Evolutionary conservation across 2,797 vertebrate genomes (phyloP).

Genomic region (Aphelocoma californica): DNA sequence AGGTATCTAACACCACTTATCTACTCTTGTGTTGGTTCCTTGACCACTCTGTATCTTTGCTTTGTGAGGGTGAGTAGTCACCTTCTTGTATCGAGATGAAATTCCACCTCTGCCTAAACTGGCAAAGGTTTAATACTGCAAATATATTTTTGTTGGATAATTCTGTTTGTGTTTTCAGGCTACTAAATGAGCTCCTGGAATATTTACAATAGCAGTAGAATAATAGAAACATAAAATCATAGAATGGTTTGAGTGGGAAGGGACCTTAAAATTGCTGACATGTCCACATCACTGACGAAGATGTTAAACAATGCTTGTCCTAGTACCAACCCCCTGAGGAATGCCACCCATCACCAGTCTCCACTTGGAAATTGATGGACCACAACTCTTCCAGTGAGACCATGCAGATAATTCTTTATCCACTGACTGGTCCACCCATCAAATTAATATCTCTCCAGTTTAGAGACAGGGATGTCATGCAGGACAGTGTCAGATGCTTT

Average conservation of each 20-base stretch:
- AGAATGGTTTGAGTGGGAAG: neutral
- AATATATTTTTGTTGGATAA: neutral
- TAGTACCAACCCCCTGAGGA: neutral
- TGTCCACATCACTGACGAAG: rapidly evolving
- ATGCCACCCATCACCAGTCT: rapidly evolving
- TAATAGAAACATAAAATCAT: neutral
- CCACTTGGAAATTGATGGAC: rapidly evolving
- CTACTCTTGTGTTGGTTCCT: neutral
- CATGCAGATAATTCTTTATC: neutral
- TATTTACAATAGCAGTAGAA: neutral
- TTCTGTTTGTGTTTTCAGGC: neutral
- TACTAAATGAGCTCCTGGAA: neutral
- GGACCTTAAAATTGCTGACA: too few relatives aligned
- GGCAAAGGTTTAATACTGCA: neutral
- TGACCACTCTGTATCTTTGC: neutral
- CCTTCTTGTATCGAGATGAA: neutral
- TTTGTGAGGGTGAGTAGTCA: neutral
- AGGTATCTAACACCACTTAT: neutral
- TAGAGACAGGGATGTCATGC: neutral
- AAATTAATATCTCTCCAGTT: neutral
- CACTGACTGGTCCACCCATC: neutral
- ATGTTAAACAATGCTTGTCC: neutral
- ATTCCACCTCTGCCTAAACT: neutral
- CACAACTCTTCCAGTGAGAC: neutral
- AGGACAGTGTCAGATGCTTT: neutral